These are phyloP conservation scores for Aphodius granarius DNA, from an alignment of 2,888 invertebrate species.

Conservation along the genomic window DNA sequence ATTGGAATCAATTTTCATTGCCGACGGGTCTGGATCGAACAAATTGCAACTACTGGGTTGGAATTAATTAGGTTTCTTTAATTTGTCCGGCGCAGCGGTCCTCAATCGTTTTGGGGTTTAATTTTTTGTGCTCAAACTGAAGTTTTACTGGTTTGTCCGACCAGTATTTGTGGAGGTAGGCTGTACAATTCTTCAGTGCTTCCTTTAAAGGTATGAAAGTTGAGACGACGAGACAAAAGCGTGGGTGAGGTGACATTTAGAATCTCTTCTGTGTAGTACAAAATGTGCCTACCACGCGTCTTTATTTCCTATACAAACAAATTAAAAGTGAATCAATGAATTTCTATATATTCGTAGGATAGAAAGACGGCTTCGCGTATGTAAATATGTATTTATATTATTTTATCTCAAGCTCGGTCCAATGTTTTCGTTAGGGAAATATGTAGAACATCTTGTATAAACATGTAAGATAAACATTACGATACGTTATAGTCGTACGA, in stretches of 20 bases:
- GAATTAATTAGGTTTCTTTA: background rate
- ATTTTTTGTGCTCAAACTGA: too few species aligned
- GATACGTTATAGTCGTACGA: background rate
- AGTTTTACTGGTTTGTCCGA: too few species aligned
- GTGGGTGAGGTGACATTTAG: background rate
- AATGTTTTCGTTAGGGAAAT: background rate
- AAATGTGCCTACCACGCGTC: background rate
- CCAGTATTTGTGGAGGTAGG: too few species aligned
- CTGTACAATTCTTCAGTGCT: too few species aligned
- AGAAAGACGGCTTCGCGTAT: background rate
- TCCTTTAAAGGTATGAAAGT: background rate
- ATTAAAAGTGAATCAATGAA: background rate
- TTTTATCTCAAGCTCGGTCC: background rate
- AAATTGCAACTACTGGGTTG: background rate
- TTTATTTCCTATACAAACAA: background rate
- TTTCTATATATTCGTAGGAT: background rate
- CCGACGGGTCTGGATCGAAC: background rate
- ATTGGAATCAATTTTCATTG: background rate
- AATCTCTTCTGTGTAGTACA: background rate
- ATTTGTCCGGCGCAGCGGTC: background rate
- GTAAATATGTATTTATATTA: background rate
- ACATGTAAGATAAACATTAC: background rate
- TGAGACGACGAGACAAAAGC: background rate
- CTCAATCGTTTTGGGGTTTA: too few species aligned
- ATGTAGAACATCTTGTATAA: background rate